phyloP scores from a whole-genome alignment of 2,888 invertebrate species.

The Chorisops tibialis region DNA sequence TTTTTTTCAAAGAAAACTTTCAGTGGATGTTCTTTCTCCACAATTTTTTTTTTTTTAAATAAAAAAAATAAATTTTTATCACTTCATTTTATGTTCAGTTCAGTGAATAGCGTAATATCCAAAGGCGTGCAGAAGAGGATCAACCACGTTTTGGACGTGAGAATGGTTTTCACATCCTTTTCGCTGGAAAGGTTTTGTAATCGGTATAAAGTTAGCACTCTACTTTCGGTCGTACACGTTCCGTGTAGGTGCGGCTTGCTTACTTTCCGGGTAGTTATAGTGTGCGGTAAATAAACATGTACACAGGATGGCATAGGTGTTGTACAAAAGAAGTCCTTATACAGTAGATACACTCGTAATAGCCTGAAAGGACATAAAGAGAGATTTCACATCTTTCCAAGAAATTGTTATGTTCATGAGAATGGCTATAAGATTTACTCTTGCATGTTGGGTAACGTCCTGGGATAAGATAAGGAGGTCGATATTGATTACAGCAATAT shows the following conservation, averaged over 20 bases:
- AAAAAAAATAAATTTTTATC: slow-evolving; percentile 13
- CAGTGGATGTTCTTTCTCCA: neutral
- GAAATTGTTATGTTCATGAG: no score
- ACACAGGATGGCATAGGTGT: neutral
- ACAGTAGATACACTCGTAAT: no score
- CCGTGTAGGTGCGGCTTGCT: no score
- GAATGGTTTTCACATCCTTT: neutral
- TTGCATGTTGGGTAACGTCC: no score
- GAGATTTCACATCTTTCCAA: no score
- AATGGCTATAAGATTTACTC: no score
- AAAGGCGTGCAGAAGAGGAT: neutral
- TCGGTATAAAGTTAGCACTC: neutral
- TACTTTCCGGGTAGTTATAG: neutral
- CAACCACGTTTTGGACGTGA: neutral
- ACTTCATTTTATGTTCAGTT: slow-evolving; percentile 22
- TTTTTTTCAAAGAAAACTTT: neutral
- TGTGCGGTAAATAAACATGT: neutral
- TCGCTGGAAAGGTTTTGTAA: neutral
- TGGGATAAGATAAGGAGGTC: no score
- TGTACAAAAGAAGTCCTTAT: no score
- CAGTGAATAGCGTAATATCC: slow-evolving; percentile 26
- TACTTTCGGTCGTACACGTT: no score
- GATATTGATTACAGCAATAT: no score
- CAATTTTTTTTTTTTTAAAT: neutral
- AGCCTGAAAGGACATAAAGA: no score